Evolutionary conservation across 2,888 invertebrate genomes (phyloP).

Genomic region (Leptinotarsa rubiginosa): DNA sequence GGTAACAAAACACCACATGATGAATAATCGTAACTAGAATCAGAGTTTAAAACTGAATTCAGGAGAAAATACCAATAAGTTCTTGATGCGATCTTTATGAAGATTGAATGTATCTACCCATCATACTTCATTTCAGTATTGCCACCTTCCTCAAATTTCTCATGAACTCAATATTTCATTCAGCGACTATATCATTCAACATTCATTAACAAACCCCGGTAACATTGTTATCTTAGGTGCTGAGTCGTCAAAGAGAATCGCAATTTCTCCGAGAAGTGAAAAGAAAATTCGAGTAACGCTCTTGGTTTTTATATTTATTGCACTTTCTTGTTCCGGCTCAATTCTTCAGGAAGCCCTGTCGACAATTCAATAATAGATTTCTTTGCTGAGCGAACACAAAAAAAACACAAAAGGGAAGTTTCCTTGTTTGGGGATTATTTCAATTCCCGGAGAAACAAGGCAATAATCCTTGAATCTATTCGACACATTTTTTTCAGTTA

Average conservation of each 20-base stretch:
- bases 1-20: no score
- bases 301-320: constrained; percentile 14
- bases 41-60: no score
- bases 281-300: background rate
- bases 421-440: constrained; percentile 9
- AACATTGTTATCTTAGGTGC: constrained; percentile 2
- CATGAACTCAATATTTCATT: no score
- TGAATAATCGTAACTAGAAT: no score
- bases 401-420: constrained; percentile 18
- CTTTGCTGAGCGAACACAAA: constrained; percentile 19
- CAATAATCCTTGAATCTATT: constrained; percentile 10
- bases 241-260: constrained; percentile 5
- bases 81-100: no score
- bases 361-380: constrained; percentile 30
- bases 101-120: no score
- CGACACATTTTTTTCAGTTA: background rate
- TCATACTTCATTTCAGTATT: background rate
- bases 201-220: background rate
- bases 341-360: constrained; percentile 22
- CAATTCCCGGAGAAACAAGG: constrained; percentile 11
- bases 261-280: constrained; percentile 9
- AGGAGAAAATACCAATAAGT: no score
- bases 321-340: constrained; percentile 7
- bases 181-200: no score
- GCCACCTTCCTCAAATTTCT: background rate